Evolutionary conservation across 2,113 vertebrate genomes (phyloP).

Genomic region (Cyrtonyx montezumae): DNA sequence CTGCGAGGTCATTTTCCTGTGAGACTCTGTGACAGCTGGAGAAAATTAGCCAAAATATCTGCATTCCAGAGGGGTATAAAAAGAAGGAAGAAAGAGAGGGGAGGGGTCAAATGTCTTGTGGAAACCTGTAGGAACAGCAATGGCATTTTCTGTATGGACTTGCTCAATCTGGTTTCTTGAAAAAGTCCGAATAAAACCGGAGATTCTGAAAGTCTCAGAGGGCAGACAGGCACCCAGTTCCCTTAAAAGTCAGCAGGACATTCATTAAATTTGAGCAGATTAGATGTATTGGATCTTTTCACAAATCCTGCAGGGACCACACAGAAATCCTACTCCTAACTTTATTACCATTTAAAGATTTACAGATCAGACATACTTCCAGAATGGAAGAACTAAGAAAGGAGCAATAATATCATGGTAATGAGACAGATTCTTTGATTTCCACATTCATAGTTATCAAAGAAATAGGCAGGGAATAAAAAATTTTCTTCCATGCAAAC

Average conservation of each 20-base stretch:
- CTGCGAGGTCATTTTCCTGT: slow-evolving; percentile 68
- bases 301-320: slow-evolving; percentile 46
- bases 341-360: slow-evolving; percentile 33
- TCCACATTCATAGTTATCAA: background rate
- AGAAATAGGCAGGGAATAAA: background rate
- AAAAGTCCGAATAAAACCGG: slow-evolving; percentile 41
- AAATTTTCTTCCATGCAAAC: background rate
- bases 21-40: slow-evolving; percentile 72
- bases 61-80: slow-evolving; percentile 77
- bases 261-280: slow-evolving; percentile 55
- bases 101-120: slow-evolving; percentile 64
- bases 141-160: slow-evolving; percentile 55
- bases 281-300: slow-evolving; percentile 35
- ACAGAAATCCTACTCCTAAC: slow-evolving; percentile 35
- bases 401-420: background rate
- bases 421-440: background rate
- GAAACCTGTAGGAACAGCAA: slow-evolving; percentile 56
- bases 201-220: slow-evolving; percentile 43
- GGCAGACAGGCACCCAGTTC: slow-evolving; percentile 33
- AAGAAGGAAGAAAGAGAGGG: slow-evolving; percentile 39
- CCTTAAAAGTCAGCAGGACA: slow-evolving; percentile 55
- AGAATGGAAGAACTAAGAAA: background rate
- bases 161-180: slow-evolving; percentile 56
- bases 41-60: slow-evolving; percentile 77
- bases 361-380: background rate